Percentiles rank a stretch among this genome's conserved stretches.
Evolutionary conservation across 1,140 invertebrate genomes (phyloP).

Genomic region (Zaprionus gabonicus): DNA sequence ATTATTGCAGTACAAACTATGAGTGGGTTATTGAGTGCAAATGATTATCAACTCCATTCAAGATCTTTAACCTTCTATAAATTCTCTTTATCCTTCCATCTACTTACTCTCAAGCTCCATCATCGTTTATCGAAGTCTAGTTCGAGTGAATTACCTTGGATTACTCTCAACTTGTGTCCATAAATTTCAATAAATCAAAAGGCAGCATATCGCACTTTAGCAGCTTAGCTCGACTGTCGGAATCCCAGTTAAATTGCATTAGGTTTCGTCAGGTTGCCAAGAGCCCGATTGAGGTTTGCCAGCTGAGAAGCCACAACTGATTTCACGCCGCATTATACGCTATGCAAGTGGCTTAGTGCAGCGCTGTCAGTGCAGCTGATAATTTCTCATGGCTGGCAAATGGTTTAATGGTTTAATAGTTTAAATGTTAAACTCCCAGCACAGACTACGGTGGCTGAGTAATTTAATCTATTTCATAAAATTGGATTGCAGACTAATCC

Average conservation of each 20-base stretch:
- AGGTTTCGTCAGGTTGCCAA: background rate
- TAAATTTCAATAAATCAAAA: slow-evolving; percentile 1
- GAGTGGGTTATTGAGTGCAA: too few species aligned
- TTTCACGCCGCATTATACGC: background rate
- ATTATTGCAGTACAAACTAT: too few species aligned
- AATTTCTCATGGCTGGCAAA: slow-evolving; percentile 26
- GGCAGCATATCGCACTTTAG: background rate
- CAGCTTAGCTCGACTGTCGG: background rate
- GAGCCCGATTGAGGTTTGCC: background rate
- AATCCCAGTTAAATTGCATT: slow-evolving; percentile 15
- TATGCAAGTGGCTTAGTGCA: slow-evolving; percentile 12
- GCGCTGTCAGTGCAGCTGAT: background rate
- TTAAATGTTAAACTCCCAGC: background rate
- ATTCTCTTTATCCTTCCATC: too few species aligned
- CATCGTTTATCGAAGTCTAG: background rate
- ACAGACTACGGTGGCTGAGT: slow-evolving; percentile 5
- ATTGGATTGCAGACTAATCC: slow-evolving; percentile 7
- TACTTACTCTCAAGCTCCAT: too few species aligned
- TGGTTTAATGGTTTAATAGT: slow-evolving; percentile 12
- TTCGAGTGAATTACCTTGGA: background rate
- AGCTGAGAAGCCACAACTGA: slow-evolving; percentile 1
- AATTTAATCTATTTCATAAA: slow-evolving; percentile 14
- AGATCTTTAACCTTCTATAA: too few species aligned
- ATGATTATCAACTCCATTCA: too few species aligned
- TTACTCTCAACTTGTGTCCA: background rate